These are phyloP conservation scores for Porites lutea DNA, from an alignment of 64 coral and sea anemone genomes.

Conservation along the genomic window DNA sequence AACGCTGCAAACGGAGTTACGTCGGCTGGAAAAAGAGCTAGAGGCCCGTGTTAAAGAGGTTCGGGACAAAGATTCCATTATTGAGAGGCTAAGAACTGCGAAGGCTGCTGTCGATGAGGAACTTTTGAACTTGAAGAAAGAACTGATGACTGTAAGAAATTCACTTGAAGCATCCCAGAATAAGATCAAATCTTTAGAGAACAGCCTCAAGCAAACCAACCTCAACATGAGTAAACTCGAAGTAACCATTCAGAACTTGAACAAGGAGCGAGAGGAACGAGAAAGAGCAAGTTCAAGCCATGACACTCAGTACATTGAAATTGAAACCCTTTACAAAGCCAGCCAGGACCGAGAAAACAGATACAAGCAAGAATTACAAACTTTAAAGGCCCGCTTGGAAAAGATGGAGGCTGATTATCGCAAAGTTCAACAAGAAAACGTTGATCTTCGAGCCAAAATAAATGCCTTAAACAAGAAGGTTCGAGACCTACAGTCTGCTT, in stretches of 20 bases:
- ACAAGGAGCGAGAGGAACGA: constrained; percentile 89
- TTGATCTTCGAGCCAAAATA: constrained; percentile 88
- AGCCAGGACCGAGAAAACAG: constrained; percentile 87
- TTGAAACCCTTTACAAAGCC: constrained; percentile 89
- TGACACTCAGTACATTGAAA: constrained; percentile 91
- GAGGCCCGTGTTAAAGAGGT: constrained; percentile 76
- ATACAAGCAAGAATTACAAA: constrained; percentile 83
- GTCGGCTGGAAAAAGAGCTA: constrained; percentile 59
- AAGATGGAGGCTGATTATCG: constrained; percentile 89
- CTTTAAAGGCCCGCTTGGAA: constrained; percentile 84
- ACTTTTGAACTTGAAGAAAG: constrained; percentile 77
- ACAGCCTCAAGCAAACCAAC: constrained; percentile 76
- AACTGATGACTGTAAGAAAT: constrained; percentile 90
- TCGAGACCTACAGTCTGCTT: constrained; percentile 68
- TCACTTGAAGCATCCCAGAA: constrained; percentile 72
- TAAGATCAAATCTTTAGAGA: constrained; percentile 85
- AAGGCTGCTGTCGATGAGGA: constrained; percentile 83
- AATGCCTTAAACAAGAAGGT: constrained; percentile 89
- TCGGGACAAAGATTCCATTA: constrained; percentile 68
- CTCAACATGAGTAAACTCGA: constrained; percentile 91
- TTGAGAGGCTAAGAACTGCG: constrained; percentile 64
- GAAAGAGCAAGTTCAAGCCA: constrained; percentile 78
- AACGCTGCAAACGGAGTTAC: constrained; percentile 52
- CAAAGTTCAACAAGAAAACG: constrained; percentile 91
- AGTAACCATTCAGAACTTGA: constrained; percentile 82